A percentile compares a stretch with the other conserved stretches of the same genome.
These are phyloP conservation scores for Collichthys lucidus DNA, from an alignment of 2,113 vertebrate species.

Conservation along the genomic window DNA sequence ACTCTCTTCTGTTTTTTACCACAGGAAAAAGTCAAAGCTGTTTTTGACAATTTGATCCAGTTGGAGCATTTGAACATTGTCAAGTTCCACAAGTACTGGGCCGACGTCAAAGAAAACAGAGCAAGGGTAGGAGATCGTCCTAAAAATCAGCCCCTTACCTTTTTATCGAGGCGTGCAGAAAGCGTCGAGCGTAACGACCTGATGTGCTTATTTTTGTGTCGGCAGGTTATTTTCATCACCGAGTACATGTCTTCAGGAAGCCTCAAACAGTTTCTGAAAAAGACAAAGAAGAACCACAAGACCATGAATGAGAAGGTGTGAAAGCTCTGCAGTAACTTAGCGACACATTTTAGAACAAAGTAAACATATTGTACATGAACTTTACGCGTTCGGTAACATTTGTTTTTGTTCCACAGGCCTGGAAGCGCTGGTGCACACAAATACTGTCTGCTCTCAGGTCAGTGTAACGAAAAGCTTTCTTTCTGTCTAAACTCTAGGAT, in stretches of 20 bases:
- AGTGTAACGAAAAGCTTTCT: conserved; percentile 7
- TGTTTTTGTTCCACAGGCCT: conserved; percentile 85
- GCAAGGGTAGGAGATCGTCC: conserved; percentile 87
- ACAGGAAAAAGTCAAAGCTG: conserved; percentile 97
- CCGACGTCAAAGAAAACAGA: conserved; percentile 97
- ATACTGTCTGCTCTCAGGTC: conserved; percentile 98
- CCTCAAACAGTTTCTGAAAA: conserved; percentile 98
- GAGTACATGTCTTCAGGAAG: conserved; percentile 99
- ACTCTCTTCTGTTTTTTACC: not conserved
- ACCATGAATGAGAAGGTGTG: conserved; percentile 99
- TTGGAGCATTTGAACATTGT: conserved; percentile 99
- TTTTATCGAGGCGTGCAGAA: not conserved
- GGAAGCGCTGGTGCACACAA: conserved; percentile 99
- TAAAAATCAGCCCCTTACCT: too few species aligned
- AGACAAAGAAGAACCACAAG: conserved; percentile 99
- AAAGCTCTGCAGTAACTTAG: not conserved
- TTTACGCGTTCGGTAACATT: not conserved
- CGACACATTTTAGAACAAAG: not conserved
- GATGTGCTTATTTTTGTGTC: not conserved
- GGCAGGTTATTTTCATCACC: conserved; percentile 99
- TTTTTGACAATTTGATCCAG: conserved; percentile 99
- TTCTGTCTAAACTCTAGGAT: not conserved
- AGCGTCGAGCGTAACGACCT: not conserved
- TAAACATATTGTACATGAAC: not conserved
- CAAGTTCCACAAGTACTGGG: conserved; percentile 99